Conservation (phyloP, 2,797 vertebrate genomes). For the Psittacula echo region DNA sequence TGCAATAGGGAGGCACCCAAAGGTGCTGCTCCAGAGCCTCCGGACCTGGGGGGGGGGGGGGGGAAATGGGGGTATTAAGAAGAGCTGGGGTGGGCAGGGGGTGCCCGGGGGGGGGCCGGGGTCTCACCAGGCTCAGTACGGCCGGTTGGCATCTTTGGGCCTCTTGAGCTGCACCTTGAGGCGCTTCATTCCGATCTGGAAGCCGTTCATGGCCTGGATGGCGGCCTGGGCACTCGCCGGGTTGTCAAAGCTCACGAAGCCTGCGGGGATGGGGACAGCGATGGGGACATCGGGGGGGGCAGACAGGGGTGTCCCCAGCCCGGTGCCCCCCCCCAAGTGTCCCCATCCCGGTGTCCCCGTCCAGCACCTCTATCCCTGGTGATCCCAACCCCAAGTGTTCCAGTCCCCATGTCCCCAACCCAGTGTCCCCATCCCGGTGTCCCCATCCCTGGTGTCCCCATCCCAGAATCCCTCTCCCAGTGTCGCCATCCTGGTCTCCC, state of each 20-base stretch:
- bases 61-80: background rate
- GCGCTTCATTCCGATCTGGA: conserved; percentile 97
- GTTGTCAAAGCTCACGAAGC: conserved; percentile 98
- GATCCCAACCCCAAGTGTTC: no score
- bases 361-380: background rate
- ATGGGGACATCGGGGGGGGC: no score
- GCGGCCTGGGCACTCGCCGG: conserved; percentile 94
- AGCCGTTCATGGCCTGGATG: conserved; percentile 96
- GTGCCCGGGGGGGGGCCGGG: background rate
- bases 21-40: background rate
- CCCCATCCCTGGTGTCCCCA: background rate
- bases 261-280: conserved; percentile 58
- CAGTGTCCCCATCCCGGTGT: no score
- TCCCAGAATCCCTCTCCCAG: background rate
- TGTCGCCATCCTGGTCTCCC: no score
- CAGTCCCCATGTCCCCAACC: no score
- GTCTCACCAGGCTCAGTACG: conserved; percentile 84
- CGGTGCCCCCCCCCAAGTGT: no score
- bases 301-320: no score
- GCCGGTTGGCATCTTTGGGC: conserved; percentile 96
- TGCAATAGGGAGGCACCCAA: background rate
- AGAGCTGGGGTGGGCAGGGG: background rate
- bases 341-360: no score
- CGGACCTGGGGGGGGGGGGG: background rate
- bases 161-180: conserved; percentile 98